Conservation (phyloP, 2,797 vertebrate genomes). For the Malurus splendens region DNA sequence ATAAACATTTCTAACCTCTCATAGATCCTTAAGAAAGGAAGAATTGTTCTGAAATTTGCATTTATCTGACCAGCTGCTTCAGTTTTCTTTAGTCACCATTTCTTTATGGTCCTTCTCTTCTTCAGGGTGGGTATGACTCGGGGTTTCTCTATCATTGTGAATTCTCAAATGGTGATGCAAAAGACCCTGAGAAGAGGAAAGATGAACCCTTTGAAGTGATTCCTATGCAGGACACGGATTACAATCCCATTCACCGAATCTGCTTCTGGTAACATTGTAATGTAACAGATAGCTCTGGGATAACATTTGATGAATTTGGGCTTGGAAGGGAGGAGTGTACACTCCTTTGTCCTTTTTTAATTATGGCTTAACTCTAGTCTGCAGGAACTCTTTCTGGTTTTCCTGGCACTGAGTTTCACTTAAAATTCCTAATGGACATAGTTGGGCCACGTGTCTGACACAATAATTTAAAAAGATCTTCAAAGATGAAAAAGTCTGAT, state of each 20-base stretch:
- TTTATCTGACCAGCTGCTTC: background rate
- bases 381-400: background rate
- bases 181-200: slow-evolving; percentile 58
- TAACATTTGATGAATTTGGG: background rate
- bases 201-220: slow-evolving; percentile 84
- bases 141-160: slow-evolving; percentile 90
- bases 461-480: background rate
- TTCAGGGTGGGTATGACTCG: slow-evolving; percentile 85
- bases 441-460: background rate
- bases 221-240: slow-evolving; percentile 66
- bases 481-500: background rate
- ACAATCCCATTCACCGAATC: slow-evolving; percentile 79
- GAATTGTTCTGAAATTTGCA: background rate
- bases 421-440: background rate
- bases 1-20: background rate
- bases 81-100: background rate
- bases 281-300: background rate
- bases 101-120: background rate
- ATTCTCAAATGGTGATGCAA: slow-evolving; percentile 70
- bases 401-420: background rate
- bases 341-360: background rate
- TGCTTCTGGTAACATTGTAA: slow-evolving; percentile 80
- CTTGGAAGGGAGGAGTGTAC: background rate
- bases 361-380: background rate
- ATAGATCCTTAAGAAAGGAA: background rate